Conservation (phyloP, 2,113 vertebrate genomes). For the Falcunculus frontatus region DNA sequence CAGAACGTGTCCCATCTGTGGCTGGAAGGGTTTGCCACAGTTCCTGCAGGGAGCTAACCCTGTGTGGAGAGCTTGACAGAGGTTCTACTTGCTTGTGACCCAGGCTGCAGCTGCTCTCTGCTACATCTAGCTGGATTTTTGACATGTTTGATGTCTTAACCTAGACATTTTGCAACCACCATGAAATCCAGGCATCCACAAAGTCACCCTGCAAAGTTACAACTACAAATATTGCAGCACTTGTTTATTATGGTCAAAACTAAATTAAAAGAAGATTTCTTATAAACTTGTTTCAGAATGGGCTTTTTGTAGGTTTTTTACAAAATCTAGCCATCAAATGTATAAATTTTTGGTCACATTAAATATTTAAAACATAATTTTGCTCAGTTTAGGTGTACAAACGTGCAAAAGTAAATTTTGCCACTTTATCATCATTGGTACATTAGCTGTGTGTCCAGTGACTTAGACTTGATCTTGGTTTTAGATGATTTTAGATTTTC, state of each 20-base stretch:
- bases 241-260: background rate
- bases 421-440: background rate
- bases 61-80: background rate
- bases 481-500: background rate
- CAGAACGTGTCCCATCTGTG: fast-evolving
- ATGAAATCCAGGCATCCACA: background rate
- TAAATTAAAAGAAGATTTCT: background rate
- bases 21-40: background rate
- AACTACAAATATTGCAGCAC: background rate
- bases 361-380: background rate
- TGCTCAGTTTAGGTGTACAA: background rate
- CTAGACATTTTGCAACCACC: background rate
- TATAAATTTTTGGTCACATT: background rate
- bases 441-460: background rate
- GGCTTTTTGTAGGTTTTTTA: background rate
- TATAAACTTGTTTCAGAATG: background rate
- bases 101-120: background rate
- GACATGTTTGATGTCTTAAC: background rate
- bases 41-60: background rate
- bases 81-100: background rate
- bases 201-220: background rate
- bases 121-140: background rate
- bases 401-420: background rate
- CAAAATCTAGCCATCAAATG: background rate
- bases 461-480: background rate